Evolutionary conservation across 53 echinoderm and acorn worm genomes (phyloP), one percentile per base, ranked within the genome.

Genomic region (Patiria pectinifera): DNA sequence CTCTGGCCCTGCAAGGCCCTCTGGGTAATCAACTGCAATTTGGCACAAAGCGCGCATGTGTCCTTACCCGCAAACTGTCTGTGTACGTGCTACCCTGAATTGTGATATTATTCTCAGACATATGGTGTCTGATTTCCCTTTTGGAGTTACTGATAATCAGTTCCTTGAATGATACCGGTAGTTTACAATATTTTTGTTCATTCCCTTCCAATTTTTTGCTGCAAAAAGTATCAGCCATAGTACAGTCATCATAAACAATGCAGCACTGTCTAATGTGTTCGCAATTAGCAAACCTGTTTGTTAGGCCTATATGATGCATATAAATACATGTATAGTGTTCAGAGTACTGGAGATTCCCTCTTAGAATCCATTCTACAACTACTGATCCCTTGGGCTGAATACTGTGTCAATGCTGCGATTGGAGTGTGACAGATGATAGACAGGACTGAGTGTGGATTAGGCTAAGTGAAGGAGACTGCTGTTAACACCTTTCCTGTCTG

Each of bases 1-100:
- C 75, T 60, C 63, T 63, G 61, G 15, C 60, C 76, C 35, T 76
- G 88, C 88, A 16, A 66, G 59, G 24, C 88, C 88, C 88, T 88
- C 77, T 88, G 88, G 88, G 78, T 78, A 76, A 78, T 88, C 26
- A 76, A 78, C 60, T 62, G 70, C 88, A 88, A 88, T 88, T 88
- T 88, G 62, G 88, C 62, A 62, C 62, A 61, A 53, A 61, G 88
- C 61, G 45, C 45, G 61, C 62, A 25, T 88, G 88, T 88, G 77
- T 88, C 62, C 6, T 60, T 62, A 14, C 88, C 45, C 25, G 53
- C 25, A 26, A 78, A 76, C 59, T 76, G 59, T 48, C 14, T 14
- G 10, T 62, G 58, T 71, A 86, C 71, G 69, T 86, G 75, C 48
- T 86, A 24, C 75, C 23, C 45, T 24, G 21, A 46, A 86, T 71